Evolutionary conservation across 1,140 invertebrate genomes (phyloP).

Genomic region (Pemphigus obesinymphae): DNA sequence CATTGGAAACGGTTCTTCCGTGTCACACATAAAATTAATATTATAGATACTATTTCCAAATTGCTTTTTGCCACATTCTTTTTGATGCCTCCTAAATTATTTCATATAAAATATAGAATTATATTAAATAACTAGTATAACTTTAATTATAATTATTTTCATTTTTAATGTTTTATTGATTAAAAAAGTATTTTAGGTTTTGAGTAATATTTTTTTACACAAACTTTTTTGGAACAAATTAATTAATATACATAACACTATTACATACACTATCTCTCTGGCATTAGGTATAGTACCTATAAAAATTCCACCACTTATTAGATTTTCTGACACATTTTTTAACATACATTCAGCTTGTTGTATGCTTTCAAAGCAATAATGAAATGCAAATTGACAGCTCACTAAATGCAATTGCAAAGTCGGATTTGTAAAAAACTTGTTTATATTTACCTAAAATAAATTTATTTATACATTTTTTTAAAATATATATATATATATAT

Average conservation of each 20-base stretch:
- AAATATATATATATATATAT: slow-evolving; percentile 48
- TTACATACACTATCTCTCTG: slow-evolving; percentile 76
- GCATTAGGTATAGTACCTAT: slow-evolving; percentile 95
- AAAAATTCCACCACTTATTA: slow-evolving; percentile 87
- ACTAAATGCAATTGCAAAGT: slow-evolving; percentile 71
- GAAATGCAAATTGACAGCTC: slow-evolving; percentile 96
- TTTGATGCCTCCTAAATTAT: slow-evolving; percentile 57
- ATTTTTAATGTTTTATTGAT: too few relatives aligned
- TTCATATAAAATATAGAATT: slow-evolving; percentile 37
- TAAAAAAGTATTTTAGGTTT: too few relatives aligned
- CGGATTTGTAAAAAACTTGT: slow-evolving; percentile 53
- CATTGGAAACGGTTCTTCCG: slow-evolving; percentile 66
- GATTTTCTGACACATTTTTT: slow-evolving; percentile 81
- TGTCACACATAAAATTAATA: slow-evolving; percentile 72
- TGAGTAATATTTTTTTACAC: background rate
- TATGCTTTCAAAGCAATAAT: slow-evolving; percentile 92
- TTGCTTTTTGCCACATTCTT: slow-evolving; percentile 57
- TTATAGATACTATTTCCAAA: slow-evolving; percentile 87
- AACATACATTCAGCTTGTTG: slow-evolving; percentile 90
- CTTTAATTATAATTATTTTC: too few relatives aligned
- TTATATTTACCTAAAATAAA: slow-evolving; percentile 50
- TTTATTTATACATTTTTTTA: background rate
- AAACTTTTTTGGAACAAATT: too few relatives aligned
- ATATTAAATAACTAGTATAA: too few relatives aligned
- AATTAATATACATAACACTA: background rate